Evolutionary conservation across 2,888 invertebrate species (phyloP).

Genomic region (Leptura quadrifasciata): DNA sequence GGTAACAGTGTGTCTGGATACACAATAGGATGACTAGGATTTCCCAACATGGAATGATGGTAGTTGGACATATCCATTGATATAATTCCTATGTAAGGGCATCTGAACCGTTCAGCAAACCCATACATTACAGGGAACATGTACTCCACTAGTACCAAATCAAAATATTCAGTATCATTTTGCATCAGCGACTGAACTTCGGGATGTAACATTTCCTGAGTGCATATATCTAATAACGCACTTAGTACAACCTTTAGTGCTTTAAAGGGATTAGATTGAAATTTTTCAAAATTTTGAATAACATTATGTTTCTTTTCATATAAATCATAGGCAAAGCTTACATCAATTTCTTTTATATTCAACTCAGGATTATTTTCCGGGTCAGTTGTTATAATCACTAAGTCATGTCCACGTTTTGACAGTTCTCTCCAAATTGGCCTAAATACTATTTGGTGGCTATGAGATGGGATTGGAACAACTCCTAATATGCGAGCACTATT

Average conservation of each 20-base stretch:
- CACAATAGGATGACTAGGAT: not conserved
- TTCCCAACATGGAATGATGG: not conserved
- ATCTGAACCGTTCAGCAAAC: conserved; percentile 1
- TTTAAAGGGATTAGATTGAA: conserved; percentile 23
- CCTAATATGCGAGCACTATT: conserved; percentile 55
- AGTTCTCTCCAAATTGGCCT: conserved; percentile 61
- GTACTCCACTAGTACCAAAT: conserved; percentile 10
- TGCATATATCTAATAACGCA: conserved; percentile 44
- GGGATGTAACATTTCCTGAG: conserved; percentile 41
- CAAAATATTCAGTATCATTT: conserved; percentile 36
- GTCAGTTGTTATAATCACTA: conserved; percentile 59
- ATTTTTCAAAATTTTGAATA: conserved; percentile 10
- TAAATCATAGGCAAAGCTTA: conserved; percentile 41
- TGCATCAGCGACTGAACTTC: conserved; percentile 48
- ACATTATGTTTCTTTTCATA: not conserved
- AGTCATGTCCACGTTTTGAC: conserved; percentile 58
- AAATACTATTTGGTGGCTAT: conserved; percentile 62
- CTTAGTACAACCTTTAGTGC: not conserved
- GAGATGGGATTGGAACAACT: conserved; percentile 56
- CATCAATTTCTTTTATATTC: conserved; percentile 57
- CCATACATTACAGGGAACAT: not conserved
- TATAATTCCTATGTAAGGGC: not conserved
- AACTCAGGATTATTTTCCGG: conserved; percentile 68
- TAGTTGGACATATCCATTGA: not conserved
- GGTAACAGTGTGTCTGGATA: not conserved